These are phyloP conservation scores for Gasterosteus aculeatus DNA, from an alignment of 2,113 vertebrate genomes.

Conservation along the genomic window DNA sequence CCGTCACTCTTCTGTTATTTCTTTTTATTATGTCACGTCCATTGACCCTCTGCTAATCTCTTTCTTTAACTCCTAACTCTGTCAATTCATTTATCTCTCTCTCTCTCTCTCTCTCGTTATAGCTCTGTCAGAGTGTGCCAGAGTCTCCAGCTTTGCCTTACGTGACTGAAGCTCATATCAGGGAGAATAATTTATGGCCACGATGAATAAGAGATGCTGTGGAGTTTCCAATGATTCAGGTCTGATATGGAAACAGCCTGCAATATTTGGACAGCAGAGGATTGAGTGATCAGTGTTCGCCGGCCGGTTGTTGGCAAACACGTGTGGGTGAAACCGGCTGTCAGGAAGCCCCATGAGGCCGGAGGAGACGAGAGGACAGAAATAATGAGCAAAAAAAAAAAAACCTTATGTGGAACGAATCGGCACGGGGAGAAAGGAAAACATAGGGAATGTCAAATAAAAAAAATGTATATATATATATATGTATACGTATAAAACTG, in stretches of 20 bases:
- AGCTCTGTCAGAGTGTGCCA: slow-evolving; percentile 54
- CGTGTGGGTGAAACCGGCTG: slow-evolving; percentile 72
- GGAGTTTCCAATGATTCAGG: slow-evolving; percentile 77
- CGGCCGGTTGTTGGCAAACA: slow-evolving; percentile 76
- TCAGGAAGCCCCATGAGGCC: slow-evolving; percentile 53
- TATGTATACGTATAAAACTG: neutral
- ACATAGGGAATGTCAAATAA: neutral
- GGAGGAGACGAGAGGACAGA: neutral
- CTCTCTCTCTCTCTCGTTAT: slow-evolving; percentile 35
- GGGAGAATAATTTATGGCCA: slow-evolving; percentile 82
- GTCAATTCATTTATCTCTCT: slow-evolving; percentile 31
- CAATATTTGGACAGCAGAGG: slow-evolving; percentile 81
- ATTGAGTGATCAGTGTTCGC: slow-evolving; percentile 79
- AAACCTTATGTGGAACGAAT: neutral
- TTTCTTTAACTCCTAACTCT: slow-evolving; percentile 26
- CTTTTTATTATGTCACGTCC: neutral
- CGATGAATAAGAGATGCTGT: slow-evolving; percentile 82
- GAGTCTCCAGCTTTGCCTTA: slow-evolving; percentile 76
- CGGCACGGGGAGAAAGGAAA: neutral
- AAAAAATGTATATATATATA: too few species aligned
- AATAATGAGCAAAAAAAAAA: neutral
- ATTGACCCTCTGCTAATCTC: slow-evolving; percentile 37
- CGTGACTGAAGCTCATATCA: slow-evolving; percentile 84
- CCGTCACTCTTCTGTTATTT: slow-evolving; percentile 1
- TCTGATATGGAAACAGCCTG: slow-evolving; percentile 80